A percentile compares a stretch with the other conserved stretches of the same genome.
These are phyloP conservation scores for Uloborus plumipes DNA, from an alignment of 2,888 invertebrate genomes.

Conservation along the genomic window DNA sequence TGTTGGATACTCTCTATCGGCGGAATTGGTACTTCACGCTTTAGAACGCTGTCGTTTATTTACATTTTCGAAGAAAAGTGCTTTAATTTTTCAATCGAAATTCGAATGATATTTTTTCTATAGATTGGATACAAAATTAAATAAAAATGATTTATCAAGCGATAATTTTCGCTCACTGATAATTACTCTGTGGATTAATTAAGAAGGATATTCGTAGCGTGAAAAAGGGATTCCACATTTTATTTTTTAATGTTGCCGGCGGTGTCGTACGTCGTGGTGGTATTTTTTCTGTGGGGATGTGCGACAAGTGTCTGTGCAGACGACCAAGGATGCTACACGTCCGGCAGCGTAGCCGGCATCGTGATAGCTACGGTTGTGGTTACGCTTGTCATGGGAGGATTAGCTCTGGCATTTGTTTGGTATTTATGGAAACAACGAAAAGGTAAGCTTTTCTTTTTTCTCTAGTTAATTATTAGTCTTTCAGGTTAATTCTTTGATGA, in stretches of 20 bases:
- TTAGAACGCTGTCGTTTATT: too few species aligned
- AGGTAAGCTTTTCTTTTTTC: slow-evolving; percentile 25
- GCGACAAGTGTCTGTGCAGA: slow-evolving; percentile 11
- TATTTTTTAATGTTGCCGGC: slow-evolving; percentile 2
- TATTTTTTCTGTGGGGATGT: slow-evolving; percentile 27
- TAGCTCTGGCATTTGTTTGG: slow-evolving; percentile 51
- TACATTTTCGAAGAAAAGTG: too few species aligned
- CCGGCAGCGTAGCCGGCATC: slow-evolving; percentile 61
- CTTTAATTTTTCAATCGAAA: too few species aligned
- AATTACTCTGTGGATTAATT: slow-evolving; percentile 15
- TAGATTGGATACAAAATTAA: too few species aligned
- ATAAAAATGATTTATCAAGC: too few species aligned
- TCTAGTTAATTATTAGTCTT: neutral
- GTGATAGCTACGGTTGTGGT: slow-evolving; percentile 58
- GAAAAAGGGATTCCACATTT: neutral
- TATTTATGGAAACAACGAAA: slow-evolving; percentile 58
- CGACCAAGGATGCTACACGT: slow-evolving; percentile 46
- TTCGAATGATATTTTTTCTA: too few species aligned
- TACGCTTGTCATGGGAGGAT: slow-evolving; percentile 47
- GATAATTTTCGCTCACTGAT: too few species aligned
- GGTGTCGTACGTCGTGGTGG: slow-evolving; percentile 8
- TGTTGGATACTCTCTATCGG: neutral
- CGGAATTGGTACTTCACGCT: too few species aligned
- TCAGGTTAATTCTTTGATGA: too few species aligned
- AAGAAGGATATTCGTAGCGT: slow-evolving; percentile 1